A percentile compares a stretch with the other conserved stretches of the same genome.
These are phyloP conservation scores for Barnardius zonarius DNA, from an alignment of 2,113 vertebrate genomes.

Conservation along the genomic window DNA sequence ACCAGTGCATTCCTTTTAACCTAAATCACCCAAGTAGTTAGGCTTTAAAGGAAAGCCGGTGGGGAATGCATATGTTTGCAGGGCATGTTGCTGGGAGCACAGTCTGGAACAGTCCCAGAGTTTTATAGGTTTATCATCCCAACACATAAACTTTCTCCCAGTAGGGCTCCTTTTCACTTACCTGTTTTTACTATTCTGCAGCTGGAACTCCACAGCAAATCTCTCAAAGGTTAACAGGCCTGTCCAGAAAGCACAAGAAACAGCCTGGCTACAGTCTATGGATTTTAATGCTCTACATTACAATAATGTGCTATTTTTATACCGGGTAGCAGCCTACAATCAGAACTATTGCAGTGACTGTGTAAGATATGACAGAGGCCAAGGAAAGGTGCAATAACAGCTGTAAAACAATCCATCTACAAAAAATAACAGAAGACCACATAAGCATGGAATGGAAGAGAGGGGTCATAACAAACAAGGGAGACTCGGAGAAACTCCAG, in stretches of 20 bases:
- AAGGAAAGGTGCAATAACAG: slow-evolving; percentile 41
- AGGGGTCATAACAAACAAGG: neutral
- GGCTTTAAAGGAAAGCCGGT: neutral
- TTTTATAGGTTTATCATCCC: slow-evolving; percentile 35
- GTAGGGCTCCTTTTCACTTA: slow-evolving; percentile 1
- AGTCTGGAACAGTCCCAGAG: neutral
- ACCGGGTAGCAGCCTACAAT: slow-evolving; percentile 12
- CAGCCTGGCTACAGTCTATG: slow-evolving; percentile 17
- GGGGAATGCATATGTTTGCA: neutral
- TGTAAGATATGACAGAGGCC: slow-evolving; percentile 54
- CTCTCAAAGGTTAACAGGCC: slow-evolving; percentile 63
- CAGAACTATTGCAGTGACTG: slow-evolving; percentile 13
- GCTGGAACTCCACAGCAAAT: neutral
- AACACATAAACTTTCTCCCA: neutral
- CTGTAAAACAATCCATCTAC: neutral
- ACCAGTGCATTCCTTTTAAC: neutral
- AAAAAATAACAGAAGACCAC: neutral
- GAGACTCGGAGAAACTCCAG: neutral
- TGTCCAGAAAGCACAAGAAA: slow-evolving; percentile 35
- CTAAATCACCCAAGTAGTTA: neutral
- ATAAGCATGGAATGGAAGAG: neutral
- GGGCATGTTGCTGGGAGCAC: neutral
- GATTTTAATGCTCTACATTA: slow-evolving; percentile 66
- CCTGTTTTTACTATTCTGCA: slow-evolving; percentile 41
- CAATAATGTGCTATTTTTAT: slow-evolving; percentile 65